phyloP scores from a whole-genome alignment of 2,113 vertebrate genomes.

The Oreotragus oreotragus region DNA sequence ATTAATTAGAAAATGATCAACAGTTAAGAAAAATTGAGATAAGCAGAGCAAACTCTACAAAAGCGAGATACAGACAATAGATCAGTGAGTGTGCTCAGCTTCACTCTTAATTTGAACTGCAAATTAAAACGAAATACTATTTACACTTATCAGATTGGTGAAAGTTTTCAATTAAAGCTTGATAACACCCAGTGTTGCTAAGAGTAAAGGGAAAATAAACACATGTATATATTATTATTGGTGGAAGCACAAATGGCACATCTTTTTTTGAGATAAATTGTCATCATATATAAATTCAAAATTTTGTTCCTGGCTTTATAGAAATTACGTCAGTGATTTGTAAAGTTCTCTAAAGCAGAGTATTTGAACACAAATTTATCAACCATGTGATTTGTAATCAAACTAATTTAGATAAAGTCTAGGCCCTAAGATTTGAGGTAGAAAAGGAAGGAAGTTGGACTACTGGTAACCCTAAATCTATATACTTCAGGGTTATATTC shows the following conservation, averaged over 20 bases:
- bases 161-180: not conserved
- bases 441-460: not conserved
- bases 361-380: not conserved
- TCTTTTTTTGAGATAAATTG: not conserved
- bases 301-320: not conserved
- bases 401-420: not conserved
- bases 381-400: not conserved
- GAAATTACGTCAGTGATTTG: not conserved
- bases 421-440: not conserved
- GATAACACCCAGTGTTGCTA: not conserved
- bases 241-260: not conserved
- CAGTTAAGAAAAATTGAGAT: not conserved
- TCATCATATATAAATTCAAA: not conserved
- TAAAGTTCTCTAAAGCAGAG: not conserved
- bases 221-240: not conserved
- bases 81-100: not conserved
- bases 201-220: not conserved
- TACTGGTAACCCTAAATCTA: not conserved
- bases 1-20: not conserved
- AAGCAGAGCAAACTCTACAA: not conserved
- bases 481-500: not conserved
- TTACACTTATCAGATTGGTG: not conserved
- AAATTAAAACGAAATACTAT: not conserved
- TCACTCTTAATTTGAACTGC: not conserved
- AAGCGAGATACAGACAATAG: not conserved